Evolutionary conservation across 2,888 invertebrate species (phyloP).

Genomic region (Rhagophthalmus giganteus): DNA sequence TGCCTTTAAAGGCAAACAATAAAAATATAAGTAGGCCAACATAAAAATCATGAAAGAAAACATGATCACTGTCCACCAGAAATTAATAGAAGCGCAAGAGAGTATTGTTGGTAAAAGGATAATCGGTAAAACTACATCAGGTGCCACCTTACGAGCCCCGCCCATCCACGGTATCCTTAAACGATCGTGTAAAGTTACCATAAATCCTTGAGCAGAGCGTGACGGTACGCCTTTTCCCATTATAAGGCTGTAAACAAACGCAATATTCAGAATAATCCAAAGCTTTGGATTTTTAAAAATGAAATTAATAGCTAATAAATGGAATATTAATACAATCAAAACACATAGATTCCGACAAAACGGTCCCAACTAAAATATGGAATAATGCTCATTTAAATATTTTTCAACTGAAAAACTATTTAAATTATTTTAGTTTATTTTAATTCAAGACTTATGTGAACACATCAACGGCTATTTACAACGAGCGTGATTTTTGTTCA

Average conservation of each 20-base stretch:
- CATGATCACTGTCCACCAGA: slow-evolving; percentile 51
- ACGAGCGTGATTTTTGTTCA: too few relatives aligned
- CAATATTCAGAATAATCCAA: slow-evolving; percentile 8
- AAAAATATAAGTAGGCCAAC: slow-evolving; percentile 9
- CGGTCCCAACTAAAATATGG: too few relatives aligned
- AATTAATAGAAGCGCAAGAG: slow-evolving; percentile 57
- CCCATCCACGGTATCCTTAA: slow-evolving; percentile 63
- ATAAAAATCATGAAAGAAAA: slow-evolving; percentile 46
- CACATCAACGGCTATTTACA: too few relatives aligned
- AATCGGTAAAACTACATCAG: slow-evolving; percentile 58
- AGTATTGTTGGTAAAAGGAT: slow-evolving; percentile 57
- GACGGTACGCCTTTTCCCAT: slow-evolving; percentile 48
- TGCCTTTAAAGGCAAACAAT: slow-evolving; percentile 45
- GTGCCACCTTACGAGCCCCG: slow-evolving; percentile 60
- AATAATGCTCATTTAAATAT: too few relatives aligned
- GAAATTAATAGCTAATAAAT: too few relatives aligned
- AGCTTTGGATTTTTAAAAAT: neutral
- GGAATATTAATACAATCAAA: too few relatives aligned
- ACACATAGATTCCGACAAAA: too few relatives aligned
- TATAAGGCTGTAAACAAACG: slow-evolving; percentile 50
- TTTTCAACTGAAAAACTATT: too few relatives aligned
- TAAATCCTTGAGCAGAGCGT: slow-evolving; percentile 48
- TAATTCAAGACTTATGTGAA: too few relatives aligned
- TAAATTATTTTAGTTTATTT: too few relatives aligned
- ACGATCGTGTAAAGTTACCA: slow-evolving; percentile 59